These are phyloP conservation scores for Choloepus hoffmanni DNA, from an alignment of 2,113 vertebrate genomes.

Conservation along the genomic window DNA sequence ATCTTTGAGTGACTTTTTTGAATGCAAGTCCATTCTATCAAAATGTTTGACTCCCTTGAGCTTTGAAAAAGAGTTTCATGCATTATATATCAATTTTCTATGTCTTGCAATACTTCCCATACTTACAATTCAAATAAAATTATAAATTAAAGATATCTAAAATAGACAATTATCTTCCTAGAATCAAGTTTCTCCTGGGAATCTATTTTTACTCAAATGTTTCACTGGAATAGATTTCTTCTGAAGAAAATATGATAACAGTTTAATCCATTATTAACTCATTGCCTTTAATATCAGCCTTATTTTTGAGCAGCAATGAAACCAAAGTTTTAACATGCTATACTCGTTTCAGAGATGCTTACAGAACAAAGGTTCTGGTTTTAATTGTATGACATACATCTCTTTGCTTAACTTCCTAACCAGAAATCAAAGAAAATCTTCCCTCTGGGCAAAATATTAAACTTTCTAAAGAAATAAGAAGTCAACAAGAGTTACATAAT, in stretches of 20 bases:
- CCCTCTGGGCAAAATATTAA: not conserved
- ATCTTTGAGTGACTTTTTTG: not conserved
- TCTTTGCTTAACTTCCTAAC: not conserved
- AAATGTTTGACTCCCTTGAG: not conserved
- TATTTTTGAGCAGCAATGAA: slow-evolving; percentile 17
- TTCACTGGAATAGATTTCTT: slow-evolving; percentile 58
- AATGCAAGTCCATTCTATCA: not conserved
- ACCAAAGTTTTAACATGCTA: not conserved
- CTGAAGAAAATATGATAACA: slow-evolving; percentile 46
- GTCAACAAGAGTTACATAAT: not conserved
- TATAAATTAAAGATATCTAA: slow-evolving; percentile 70
- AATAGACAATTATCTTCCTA: slow-evolving; percentile 69
- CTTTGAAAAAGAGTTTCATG: slow-evolving; percentile 33
- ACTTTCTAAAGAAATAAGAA: not conserved
- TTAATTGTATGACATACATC: not conserved
- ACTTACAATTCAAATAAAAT: slow-evolving; percentile 60
- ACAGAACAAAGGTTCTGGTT: not conserved
- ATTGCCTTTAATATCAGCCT: slow-evolving; percentile 28
- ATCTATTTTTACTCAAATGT: slow-evolving; percentile 69
- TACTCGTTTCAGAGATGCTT: not conserved
- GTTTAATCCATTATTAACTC: slow-evolving; percentile 51
- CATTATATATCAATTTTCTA: not conserved
- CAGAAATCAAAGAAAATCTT: not conserved
- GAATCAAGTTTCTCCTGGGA: slow-evolving; percentile 64
- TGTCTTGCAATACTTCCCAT: not conserved